phyloP scores from a whole-genome alignment of 2,888 invertebrate genomes.

The Pachymerium ferrugineum region DNA sequence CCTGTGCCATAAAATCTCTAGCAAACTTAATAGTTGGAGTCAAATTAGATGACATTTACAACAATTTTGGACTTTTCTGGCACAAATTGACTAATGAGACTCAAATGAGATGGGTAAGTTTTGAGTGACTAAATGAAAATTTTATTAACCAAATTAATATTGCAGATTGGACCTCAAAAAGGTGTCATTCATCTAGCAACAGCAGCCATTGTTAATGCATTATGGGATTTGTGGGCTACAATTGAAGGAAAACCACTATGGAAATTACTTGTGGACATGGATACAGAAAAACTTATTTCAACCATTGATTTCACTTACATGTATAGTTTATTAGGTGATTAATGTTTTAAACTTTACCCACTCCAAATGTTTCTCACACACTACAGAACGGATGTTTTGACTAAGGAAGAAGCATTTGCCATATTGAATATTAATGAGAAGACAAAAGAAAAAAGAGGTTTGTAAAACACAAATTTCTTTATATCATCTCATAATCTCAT shows the following conservation, averaged over 20 bases:
- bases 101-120: constrained; percentile 80
- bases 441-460: constrained; percentile 49
- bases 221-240: constrained; percentile 90
- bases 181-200: constrained; percentile 81
- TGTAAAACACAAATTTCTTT: neutral
- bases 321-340: constrained; percentile 43
- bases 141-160: neutral
- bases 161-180: constrained; percentile 83
- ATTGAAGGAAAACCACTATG: constrained; percentile 78
- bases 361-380: neutral
- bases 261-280: constrained; percentile 75
- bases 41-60: constrained; percentile 62
- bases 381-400: constrained; percentile 73
- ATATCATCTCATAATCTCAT: neutral
- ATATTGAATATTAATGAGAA: constrained; percentile 58
- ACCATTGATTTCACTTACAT: constrained; percentile 77
- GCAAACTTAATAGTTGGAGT: constrained; percentile 63
- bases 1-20: constrained; percentile 66
- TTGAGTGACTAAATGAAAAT: neutral
- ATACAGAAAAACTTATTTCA: constrained; percentile 76
- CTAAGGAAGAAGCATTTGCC: constrained; percentile 70
- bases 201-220: constrained; percentile 79
- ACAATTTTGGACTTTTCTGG: constrained; percentile 74
- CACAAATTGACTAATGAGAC: constrained; percentile 74
- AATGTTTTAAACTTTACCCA: neutral